Evolutionary conservation across 2,797 vertebrate species (phyloP).

Genomic region (Tragelaphus oryx): DNA sequence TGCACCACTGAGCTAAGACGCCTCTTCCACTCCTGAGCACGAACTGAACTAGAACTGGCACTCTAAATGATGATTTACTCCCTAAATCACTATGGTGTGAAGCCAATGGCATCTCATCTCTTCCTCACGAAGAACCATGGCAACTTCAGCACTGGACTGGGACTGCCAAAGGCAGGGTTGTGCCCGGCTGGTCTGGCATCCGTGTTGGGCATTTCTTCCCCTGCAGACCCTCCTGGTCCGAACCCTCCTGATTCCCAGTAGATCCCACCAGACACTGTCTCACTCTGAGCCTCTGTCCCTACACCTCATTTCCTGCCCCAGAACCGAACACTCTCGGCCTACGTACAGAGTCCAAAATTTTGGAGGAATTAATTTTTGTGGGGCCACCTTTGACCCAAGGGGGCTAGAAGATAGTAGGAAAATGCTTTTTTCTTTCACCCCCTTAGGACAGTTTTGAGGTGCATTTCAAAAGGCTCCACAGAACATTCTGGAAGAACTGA

Average conservation of each 20-base stretch:
- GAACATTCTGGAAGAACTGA: slow-evolving; percentile 16
- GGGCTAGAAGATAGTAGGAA: neutral
- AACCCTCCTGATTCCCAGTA: neutral
- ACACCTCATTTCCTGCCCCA: neutral
- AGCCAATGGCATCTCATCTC: neutral
- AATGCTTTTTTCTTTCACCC: neutral
- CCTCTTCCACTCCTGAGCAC: neutral
- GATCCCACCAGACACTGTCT: neutral
- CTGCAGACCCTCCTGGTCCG: neutral
- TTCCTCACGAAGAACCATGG: neutral
- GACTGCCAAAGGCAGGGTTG: neutral
- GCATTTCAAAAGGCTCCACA: neutral
- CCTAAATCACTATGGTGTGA: neutral
- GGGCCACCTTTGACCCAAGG: neutral
- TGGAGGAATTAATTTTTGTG: neutral
- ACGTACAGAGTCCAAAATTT: fast-evolving
- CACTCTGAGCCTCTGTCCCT: neutral
- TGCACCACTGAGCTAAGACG: neutral
- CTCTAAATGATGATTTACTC: neutral
- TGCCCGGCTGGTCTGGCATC: neutral
- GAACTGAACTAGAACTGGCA: neutral
- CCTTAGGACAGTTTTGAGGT: neutral
- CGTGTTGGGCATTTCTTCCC: neutral
- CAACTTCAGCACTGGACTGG: neutral
- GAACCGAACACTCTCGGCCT: neutral